A percentile compares a stretch with the other conserved stretches of the same genome.
Conservation (phyloP, 1,140 invertebrate genomes). For the Tribolium castaneum region DNA sequence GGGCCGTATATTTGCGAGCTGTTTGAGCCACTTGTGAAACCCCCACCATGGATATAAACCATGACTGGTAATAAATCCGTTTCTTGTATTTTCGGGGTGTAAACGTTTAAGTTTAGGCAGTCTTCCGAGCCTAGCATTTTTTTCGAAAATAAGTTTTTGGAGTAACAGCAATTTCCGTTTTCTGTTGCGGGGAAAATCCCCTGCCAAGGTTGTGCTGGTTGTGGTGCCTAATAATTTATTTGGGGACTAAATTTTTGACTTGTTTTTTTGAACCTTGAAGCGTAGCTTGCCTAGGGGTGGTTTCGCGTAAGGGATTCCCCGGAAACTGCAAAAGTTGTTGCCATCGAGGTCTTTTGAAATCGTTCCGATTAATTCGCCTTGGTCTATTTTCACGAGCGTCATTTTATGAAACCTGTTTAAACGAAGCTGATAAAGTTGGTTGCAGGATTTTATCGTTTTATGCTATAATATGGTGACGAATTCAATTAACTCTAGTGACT, state of each 20-base stretch:
- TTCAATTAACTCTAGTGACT: no score
- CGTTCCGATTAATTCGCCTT: slow-evolving; percentile 13
- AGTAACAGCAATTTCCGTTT: slow-evolving; percentile 64
- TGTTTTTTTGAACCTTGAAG: slow-evolving; percentile 66
- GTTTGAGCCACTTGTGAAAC: slow-evolving; percentile 70
- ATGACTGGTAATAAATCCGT: slow-evolving; percentile 67
- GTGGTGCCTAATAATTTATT: slow-evolving; percentile 65
- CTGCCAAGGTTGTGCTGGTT: slow-evolving; percentile 67
- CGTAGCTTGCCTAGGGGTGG: slow-evolving; percentile 76
- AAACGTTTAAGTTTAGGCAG: slow-evolving; percentile 87
- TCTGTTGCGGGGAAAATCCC: slow-evolving; percentile 66
- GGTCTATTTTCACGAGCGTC: neutral
- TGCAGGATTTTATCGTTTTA: neutral
- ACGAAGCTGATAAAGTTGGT: neutral
- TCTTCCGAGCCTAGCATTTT: slow-evolving; percentile 72
- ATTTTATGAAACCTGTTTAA: neutral
- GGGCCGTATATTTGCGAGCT: slow-evolving; percentile 67
- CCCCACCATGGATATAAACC: slow-evolving; percentile 77
- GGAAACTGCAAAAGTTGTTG: slow-evolving; percentile 64
- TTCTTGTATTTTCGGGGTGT: slow-evolving; percentile 69
- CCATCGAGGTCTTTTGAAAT: slow-evolving; percentile 44
- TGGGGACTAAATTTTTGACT: neutral
- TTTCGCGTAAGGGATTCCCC: slow-evolving; percentile 77
- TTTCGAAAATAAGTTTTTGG: slow-evolving; percentile 61
- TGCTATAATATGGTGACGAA: no score